Base-by-base conservation (phyloP, 2,113 vertebrate species). In the Ceratotherium simum region DNA sequence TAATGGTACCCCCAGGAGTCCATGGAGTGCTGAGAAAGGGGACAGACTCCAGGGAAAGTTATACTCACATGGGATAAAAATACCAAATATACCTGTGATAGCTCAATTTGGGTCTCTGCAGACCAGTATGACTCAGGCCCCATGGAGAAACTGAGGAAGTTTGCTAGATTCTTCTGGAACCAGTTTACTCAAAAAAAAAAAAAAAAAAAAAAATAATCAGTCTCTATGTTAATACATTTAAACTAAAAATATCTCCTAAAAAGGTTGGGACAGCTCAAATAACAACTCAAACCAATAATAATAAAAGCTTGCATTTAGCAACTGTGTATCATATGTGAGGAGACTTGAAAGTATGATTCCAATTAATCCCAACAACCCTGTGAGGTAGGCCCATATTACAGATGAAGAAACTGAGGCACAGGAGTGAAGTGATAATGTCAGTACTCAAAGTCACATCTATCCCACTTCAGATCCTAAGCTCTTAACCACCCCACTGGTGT, bases 341-440 rank as follows among this genome's bases (percentile, higher is more conserved):
- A 80, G 25, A 93, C 3, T 2, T 46, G n/a, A 69, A 94, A 87
- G 82, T 10, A 51, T 0, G 1, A 14, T 16, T 72, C 72, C 42
- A 72, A 31, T 76, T 17, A 18, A 31, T 42, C 18, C n/a, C 25
- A 79, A 25, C 13, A 23, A 11, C 25, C 1, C 31, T 48, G 7
- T 48, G 23, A 72, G 5, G 39, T 0, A n/a, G 18, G 42, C 36
- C 79, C 20, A 13, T 13, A 6, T 62, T 46, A 65, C 65, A 91
- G 25, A 60, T 14, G 76, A 62, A 65, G 8, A 80, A 23, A 29
- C 12, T 5, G 48, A 79, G 29, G 33, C 76, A 21, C 3, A 0
- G 20, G 1, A 48, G 25, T 0, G 17, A 67, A 29, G 23, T 9
- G 42, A 75, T 21, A 1, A 65, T 62, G 23, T 42, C 0, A 0